A percentile compares a stretch with the other conserved stretches of the same genome.
Conservation (phyloP, 2,113 vertebrate species). For the Myotis brandtii region DNA sequence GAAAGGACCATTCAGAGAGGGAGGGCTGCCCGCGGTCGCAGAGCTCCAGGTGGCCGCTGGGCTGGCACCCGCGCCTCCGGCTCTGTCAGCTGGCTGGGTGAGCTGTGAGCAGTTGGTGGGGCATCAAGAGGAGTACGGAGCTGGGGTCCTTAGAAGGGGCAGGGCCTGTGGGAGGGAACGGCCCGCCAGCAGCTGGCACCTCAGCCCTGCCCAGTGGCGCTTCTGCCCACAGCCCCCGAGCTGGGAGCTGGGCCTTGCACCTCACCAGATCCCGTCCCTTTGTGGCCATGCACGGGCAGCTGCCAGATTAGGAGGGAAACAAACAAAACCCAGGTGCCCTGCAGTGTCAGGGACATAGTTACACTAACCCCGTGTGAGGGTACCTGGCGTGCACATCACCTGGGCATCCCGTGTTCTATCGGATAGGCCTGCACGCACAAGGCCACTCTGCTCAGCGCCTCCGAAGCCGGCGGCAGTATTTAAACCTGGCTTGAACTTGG, state of each 20-base stretch:
- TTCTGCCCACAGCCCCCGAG: background rate
- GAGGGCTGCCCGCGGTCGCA: accelerated
- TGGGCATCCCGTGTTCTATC: background rate
- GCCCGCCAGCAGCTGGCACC: background rate
- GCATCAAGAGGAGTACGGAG: accelerated
- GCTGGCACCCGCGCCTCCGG: accelerated
- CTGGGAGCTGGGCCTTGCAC: background rate
- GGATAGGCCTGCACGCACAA: background rate
- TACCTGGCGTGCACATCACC: background rate
- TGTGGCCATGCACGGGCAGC: accelerated
- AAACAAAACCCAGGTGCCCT: background rate
- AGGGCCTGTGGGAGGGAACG: accelerated
- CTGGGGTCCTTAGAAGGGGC: background rate
- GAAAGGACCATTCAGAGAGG: too few species aligned
- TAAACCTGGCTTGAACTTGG: constrained; percentile 75
- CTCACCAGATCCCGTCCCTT: background rate
- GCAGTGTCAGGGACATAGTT: background rate
- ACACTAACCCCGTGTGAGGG: background rate
- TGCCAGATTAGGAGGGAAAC: background rate
- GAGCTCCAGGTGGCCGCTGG: background rate
- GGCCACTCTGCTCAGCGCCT: background rate
- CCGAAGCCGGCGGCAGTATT: constrained; percentile 81
- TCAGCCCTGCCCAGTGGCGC: too few species aligned
- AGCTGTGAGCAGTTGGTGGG: too few species aligned
- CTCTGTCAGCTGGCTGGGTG: background rate